Evolutionary conservation across 2,113 vertebrate genomes (phyloP), one percentile per base, ranked within the genome.

Genomic region (Calidris pugnax): DNA sequence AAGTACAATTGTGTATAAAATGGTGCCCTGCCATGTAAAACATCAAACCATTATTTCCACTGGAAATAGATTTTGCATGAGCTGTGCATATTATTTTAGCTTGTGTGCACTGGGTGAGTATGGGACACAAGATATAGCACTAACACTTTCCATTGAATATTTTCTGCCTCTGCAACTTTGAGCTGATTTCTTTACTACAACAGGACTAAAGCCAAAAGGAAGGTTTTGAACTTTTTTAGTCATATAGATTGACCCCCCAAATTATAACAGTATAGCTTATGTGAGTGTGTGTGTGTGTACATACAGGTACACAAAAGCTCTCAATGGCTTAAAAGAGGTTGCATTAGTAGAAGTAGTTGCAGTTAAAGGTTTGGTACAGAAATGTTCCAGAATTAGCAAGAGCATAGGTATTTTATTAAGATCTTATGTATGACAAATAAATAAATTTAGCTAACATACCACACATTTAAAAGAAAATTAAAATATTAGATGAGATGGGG

Each of bases 241-340:
- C 2, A 1, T 32, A 24, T 10, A 67, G 39, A 41, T 24, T 59
- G 45, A 37, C 9, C 4, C 21, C 26, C 15, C 3, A 37, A 47
- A 56, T 43, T 45, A 17, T 55, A 75, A 8, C 20, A 72, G 30
- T 19, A 6, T 26, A 51, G 12, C 10, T 30, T 30, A 12, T 19
- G 6, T 48, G 23, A 74, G 28, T 4, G 1, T 3, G 3, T 2
- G 0, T 50, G 7, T 62, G 27, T 51, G 24, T 41, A 21, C n/a
- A 13, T 22, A 41, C 4, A 7, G 7, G 27, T 35, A 21, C 21
- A 32, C 14, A 26, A 83, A 48, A 67, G 30, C 28, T 89, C 41
- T 18, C 33, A 18, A 1, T 28, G 45, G 24, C 48, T 87, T 37
- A 37, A 55, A 85, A 19, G 33, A 80, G 22, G 9, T 26, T 50